Evolutionary conservation across 2,888 invertebrate genomes (phyloP).

Genomic region (Polymixis lichenea): DNA sequence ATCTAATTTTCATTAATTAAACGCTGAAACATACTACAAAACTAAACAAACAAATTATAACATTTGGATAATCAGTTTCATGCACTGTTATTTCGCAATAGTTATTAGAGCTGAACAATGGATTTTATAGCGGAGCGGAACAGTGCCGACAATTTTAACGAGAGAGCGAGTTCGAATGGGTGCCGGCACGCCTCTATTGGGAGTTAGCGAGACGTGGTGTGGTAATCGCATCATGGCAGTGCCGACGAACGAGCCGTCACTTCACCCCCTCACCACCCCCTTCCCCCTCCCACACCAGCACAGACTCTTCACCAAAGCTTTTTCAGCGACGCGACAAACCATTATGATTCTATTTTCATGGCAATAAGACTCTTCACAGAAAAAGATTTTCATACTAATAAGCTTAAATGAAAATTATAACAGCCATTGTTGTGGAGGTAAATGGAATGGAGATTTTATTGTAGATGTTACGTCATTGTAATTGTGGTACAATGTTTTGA

Average conservation of each 20-base stretch:
- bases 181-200: constrained; percentile 87
- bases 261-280: constrained; percentile 49
- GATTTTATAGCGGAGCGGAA: constrained; percentile 86
- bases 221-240: constrained; percentile 92
- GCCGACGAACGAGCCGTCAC: constrained; percentile 72
- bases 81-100: constrained; percentile 87
- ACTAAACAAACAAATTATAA: constrained; percentile 40
- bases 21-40: constrained; percentile 45
- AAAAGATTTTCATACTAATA: constrained; percentile 81
- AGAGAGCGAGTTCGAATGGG: constrained; percentile 84
- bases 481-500: constrained; percentile 21
- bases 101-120: constrained; percentile 89
- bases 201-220: constrained; percentile 92
- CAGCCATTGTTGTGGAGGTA: constrained; percentile 65
- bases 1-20: constrained; percentile 10
- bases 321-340: constrained; percentile 88
- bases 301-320: constrained; percentile 75
- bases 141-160: constrained; percentile 89
- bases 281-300: constrained; percentile 60
- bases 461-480: constrained; percentile 43
- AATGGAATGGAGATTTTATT: constrained; percentile 48
- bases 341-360: constrained; percentile 88
- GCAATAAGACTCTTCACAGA: constrained; percentile 78
- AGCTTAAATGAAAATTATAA: constrained; percentile 77
- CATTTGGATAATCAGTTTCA: constrained; percentile 77